Base-by-base conservation (phyloP, 2,113 vertebrate genomes). In the Platysteira castanea region DNA sequence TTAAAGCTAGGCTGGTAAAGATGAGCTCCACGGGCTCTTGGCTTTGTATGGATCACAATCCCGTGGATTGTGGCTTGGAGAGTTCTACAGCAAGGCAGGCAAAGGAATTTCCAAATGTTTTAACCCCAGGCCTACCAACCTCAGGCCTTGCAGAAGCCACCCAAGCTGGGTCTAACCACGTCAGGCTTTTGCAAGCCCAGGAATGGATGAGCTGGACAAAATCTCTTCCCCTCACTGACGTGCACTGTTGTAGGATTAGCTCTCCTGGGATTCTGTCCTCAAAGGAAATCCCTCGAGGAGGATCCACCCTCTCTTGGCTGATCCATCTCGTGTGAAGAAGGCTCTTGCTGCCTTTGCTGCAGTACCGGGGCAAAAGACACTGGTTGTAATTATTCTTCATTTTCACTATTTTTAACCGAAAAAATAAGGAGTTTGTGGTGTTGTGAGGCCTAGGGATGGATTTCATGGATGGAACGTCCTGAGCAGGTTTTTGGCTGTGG, bases 311-410 rank as follows among this genome's bases (percentile, higher is more conserved):
- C 23, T 24, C 12, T 16, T 42, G 69, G 42, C 27, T n/a, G 9
- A 5, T 6, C 49, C 10, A 69, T 7, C 6, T 56, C 1, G 0
- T 39, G 18, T 27, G 28, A 61, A 44, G 18, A 9, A 4, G 30
- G 27, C 4, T 87, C 9, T 78, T 30, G 21, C 19, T 70, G 33
- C 16, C 18, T 83, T 87, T 6, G 1, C 31, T 70, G 59, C 15
- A 70, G 3, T 27, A 39, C 22, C 65, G 26, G 14, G 47, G 52
- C 15, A 59, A 81, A 84, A 71, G 10, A 14, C 15, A 17, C 13
- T 37, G 8, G 20, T 23, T 75, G 42, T 17, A 17, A 17, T 42
- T 60, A 56, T 46, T 71, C 11, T 57, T 76, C 10, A 42, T 73
- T 61, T 81, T 84, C 35, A 60, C 10, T 26, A 2, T 11, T 64